Evolutionary conservation across 2,113 vertebrate species (phyloP), one percentile per base, ranked within the genome.

Genomic region (Hymenochirus boettgeri): DNA sequence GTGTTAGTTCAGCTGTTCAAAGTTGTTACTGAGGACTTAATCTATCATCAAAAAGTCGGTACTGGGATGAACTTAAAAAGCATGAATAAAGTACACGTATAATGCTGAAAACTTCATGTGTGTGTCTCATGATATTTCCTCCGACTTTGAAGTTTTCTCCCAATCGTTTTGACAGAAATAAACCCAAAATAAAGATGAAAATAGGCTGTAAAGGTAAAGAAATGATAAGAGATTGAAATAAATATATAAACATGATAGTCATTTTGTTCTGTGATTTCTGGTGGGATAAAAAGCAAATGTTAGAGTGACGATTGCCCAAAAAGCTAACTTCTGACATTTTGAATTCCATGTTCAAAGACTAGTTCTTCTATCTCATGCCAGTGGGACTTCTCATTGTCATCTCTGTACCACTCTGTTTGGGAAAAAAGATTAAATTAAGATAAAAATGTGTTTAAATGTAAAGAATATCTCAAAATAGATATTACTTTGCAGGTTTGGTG

Each of bases 211-310:
- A 35, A 59, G 58, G 23, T 67, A 48, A 58, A 52, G 46, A 25
- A 25, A 19, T 5, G 62, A 65, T 57, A 35, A 42, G 26, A 5
- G 18, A 24, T 7, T 11, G 18, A 50, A 66, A 67, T 52, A 67
- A 52, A 53, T 45, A 26, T 27, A 51, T 24, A 42, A 52, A 52
- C 33, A 60, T 67, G 35, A 67, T 39, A 67, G 57, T 45, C 23
- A 67, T 53, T 59, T 67, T 45, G 47, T 57, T 67, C 47, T 67
- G 31, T 60, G 31, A 66, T 58, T 66, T 66, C 55, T 42, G 55
- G n/a, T 22, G 55, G 64, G 55, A 39, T 39, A 39, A 33, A 57
- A 58, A 27, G 31, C 22, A 10, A 33, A 33, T 57, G 23, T 35
- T n/a, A 66, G 29, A 48, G 22, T 21, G 25, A 59, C 21, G 33